These are phyloP conservation scores for Lithophane socia DNA, from an alignment of 2,888 invertebrate species.

Conservation along the genomic window DNA sequence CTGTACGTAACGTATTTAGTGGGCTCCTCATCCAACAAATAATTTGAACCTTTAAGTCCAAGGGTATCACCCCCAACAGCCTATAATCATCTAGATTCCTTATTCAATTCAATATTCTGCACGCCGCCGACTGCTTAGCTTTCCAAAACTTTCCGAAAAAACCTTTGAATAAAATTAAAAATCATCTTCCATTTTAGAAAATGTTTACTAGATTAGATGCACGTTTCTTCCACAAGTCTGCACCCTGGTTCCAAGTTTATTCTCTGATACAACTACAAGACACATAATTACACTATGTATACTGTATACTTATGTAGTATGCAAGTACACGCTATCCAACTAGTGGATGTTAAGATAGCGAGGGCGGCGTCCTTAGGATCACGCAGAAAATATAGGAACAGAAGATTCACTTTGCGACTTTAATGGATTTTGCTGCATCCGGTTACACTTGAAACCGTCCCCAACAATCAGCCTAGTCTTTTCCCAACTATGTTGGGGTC, in stretches of 20 bases:
- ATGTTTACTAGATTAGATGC: not conserved
- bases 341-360: slow-evolving; percentile 20
- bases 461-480: no score
- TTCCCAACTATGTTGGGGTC: no score
- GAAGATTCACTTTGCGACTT: not conserved
- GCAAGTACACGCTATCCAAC: slow-evolving; percentile 18
- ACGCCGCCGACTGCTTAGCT: no score
- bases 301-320: not conserved
- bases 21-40: not conserved
- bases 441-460: no score
- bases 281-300: slow-evolving; percentile 46
- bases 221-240: not conserved
- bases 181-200: not conserved
- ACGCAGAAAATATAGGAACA: not conserved
- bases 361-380: slow-evolving; percentile 29
- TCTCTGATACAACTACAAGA: slow-evolving; percentile 26
- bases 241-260: not conserved
- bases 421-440: no score
- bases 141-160: not conserved
- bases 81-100: no score
- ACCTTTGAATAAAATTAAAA: slow-evolving; percentile 8
- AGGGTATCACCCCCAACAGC: not conserved
- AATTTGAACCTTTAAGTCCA: not conserved
- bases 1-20: no score
- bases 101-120: not conserved